Percentiles rank a stretch among this genome's conserved stretches.
Evolutionary conservation across 2,113 vertebrate genomes (phyloP).

Genomic region (Ivindomyrus marchei): DNA sequence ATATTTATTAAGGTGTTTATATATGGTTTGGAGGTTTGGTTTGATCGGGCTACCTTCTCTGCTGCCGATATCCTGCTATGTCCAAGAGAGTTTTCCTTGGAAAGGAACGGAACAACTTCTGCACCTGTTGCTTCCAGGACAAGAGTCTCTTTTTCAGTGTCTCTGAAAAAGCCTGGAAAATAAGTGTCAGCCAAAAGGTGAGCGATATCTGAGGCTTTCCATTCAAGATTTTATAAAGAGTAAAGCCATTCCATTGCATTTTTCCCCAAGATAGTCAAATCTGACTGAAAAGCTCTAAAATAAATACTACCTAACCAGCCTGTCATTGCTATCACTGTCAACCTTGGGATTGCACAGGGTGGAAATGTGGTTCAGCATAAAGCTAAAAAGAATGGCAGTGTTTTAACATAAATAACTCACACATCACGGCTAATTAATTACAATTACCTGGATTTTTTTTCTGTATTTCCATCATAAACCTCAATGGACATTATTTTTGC

Average conservation of each 20-base stretch:
- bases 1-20: neutral
- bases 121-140: constrained; percentile 99
- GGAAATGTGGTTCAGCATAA: neutral
- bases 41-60: constrained; percentile 67
- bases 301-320: neutral
- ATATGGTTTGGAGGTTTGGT: neutral
- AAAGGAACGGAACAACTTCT: constrained; percentile 96
- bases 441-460: neutral
- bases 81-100: constrained; percentile 95
- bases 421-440: neutral
- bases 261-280: neutral
- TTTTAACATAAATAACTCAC: neutral
- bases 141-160: constrained; percentile 97
- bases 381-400: neutral
- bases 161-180: constrained; percentile 84
- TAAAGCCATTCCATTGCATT: neutral
- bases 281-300: neutral
- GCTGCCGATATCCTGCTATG: constrained; percentile 85
- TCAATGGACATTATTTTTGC: neutral
- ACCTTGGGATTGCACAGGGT: neutral
- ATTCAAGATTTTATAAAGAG: neutral
- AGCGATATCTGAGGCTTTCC: neutral
- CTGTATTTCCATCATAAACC: neutral
- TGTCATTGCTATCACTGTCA: neutral
- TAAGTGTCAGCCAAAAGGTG: neutral